Evolutionary conservation across 2,888 invertebrate genomes (phyloP).

Genomic region (Drosophila lacicola): DNA sequence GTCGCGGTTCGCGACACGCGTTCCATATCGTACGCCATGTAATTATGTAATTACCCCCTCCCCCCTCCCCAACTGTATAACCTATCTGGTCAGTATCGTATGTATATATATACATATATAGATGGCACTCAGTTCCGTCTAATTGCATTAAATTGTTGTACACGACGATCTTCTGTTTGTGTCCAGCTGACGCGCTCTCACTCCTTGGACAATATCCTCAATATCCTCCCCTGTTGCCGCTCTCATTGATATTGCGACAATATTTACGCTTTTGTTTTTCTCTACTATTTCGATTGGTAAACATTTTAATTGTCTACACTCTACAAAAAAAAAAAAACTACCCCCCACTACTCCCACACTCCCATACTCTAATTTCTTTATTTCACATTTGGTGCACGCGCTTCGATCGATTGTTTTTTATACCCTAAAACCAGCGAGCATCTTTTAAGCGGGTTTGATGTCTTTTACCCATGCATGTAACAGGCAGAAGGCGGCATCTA

Average conservation of each 20-base stretch:
- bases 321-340: neutral
- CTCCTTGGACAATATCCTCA: slow-evolving; percentile 21
- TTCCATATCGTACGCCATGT: slow-evolving; percentile 30
- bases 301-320: slow-evolving; percentile 51
- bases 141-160: slow-evolving; percentile 77
- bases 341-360: neutral
- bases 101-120: slow-evolving; percentile 1
- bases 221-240: slow-evolving; percentile 1
- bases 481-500: too few species aligned
- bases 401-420: slow-evolving; percentile 21
- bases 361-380: slow-evolving; percentile 63
- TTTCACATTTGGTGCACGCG: slow-evolving; percentile 41
- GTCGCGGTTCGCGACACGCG: slow-evolving; percentile 56
- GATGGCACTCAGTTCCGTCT: slow-evolving; percentile 17
- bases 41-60: slow-evolving; percentile 54
- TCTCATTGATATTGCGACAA: slow-evolving; percentile 59
- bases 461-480: too few species aligned
- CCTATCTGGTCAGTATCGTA: neutral
- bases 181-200: slow-evolving; percentile 64
- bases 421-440: too few species aligned
- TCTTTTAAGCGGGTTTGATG: too few species aligned
- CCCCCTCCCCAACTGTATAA: slow-evolving; percentile 17
- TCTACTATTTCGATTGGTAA: slow-evolving; percentile 46
- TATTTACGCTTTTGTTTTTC: slow-evolving; percentile 44
- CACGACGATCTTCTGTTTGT: slow-evolving; percentile 52